phyloP scores from a whole-genome alignment of 2,113 vertebrate genomes.

The Micronycteris hirsuta region DNA sequence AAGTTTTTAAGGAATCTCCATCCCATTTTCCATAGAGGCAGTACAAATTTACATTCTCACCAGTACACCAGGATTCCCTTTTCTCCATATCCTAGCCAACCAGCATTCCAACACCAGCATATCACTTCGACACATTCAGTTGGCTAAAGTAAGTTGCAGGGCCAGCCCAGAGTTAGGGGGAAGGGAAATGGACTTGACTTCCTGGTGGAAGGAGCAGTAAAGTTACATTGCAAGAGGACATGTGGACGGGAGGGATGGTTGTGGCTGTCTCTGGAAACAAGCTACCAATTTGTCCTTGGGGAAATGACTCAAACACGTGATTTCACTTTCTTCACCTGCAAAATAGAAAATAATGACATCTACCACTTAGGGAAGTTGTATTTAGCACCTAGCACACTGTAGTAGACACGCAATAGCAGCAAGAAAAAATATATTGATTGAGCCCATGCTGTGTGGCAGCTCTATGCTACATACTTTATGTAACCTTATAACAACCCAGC shows the following conservation, averaged over 20 bases:
- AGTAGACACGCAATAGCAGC: background rate
- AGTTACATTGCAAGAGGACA: background rate
- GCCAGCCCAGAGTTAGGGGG: background rate
- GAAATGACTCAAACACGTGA: background rate
- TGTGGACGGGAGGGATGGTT: background rate
- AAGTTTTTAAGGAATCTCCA: background rate
- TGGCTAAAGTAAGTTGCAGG: background rate
- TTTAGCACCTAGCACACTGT: background rate
- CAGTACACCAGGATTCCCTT: background rate
- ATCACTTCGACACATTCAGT: background rate
- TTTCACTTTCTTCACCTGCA: background rate
- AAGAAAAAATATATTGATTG: background rate
- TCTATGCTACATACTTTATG: background rate
- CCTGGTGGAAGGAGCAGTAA: background rate
- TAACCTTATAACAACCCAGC: background rate
- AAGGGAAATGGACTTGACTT: background rate
- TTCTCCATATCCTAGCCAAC: background rate
- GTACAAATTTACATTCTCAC: background rate
- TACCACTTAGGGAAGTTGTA: background rate
- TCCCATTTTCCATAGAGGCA: background rate
- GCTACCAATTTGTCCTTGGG: background rate
- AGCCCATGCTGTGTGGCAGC: background rate
- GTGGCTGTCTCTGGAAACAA: background rate
- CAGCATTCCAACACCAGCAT: background rate
- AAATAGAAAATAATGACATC: slow-evolving; percentile 1